Percentiles rank a stretch among this genome's conserved stretches.
Conservation (phyloP, 2,888 invertebrate species). For the Smittia sp. region DNA sequence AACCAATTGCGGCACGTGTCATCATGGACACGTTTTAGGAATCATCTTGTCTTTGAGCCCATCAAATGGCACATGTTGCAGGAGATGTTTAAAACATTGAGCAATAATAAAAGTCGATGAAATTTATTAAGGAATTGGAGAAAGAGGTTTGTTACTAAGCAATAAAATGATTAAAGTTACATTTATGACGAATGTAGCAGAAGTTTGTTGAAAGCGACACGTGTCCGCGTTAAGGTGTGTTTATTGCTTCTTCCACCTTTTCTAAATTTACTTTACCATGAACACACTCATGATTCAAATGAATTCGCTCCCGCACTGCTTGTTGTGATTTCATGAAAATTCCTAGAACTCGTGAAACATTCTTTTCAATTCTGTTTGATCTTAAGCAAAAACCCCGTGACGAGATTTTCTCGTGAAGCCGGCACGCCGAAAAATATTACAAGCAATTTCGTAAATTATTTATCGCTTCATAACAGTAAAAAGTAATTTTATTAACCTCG, state of each 20-base stretch:
- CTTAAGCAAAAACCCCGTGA: not conserved
- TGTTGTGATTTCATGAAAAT: not conserved
- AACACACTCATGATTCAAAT: not conserved
- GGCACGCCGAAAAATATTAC: not conserved
- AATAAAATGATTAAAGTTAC: too few species aligned
- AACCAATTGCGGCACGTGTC: conserved; percentile 37
- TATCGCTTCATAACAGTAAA: conserved; percentile 35
- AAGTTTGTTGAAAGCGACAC: not conserved
- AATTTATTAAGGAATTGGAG: conserved; percentile 21
- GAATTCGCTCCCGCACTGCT: not conserved
- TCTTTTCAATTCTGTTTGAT: too few species aligned
- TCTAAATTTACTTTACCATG: not conserved
- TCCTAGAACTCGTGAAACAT: not conserved
- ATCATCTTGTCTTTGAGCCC: not conserved
- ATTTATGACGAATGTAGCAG: too few species aligned
- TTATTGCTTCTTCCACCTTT: conserved; percentile 6
- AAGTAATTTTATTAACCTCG: conserved; percentile 40
- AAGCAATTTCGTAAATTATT: conserved; percentile 35
- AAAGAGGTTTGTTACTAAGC: not conserved
- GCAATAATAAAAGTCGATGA: conserved; percentile 31
- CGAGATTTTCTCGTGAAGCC: conserved; percentile 7
- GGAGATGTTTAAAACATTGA: not conserved
- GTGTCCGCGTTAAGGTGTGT: not conserved
- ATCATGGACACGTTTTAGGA: conserved; percentile 1
- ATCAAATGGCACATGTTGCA: conserved; percentile 22